phyloP scores from a whole-genome alignment of 1,140 invertebrate genomes.

The Globodera ellingtonae region DNA sequence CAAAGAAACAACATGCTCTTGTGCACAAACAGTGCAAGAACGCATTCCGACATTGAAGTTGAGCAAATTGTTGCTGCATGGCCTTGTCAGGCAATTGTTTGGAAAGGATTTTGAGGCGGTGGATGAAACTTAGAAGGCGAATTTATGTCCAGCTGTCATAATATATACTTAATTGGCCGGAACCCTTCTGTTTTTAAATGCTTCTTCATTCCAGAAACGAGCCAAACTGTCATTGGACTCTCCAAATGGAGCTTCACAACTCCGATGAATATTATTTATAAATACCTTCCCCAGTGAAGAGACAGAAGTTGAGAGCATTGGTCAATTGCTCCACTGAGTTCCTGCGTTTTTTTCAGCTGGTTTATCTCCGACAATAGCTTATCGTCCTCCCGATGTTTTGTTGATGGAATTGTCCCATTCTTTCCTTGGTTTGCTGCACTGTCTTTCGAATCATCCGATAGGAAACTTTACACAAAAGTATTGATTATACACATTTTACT shows the following conservation, averaged over 20 bases:
- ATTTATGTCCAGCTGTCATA: too few species aligned
- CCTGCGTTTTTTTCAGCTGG: neutral
- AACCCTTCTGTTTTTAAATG: too few species aligned
- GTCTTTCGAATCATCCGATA: neutral
- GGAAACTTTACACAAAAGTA: neutral
- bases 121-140: neutral
- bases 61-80: neutral
- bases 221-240: too few species aligned
- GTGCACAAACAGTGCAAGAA: conserved; percentile 16
- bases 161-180: too few species aligned
- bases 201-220: too few species aligned
- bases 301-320: conserved; percentile 1
- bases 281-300: neutral
- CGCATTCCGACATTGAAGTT: neutral
- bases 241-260: too few species aligned
- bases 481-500: too few species aligned
- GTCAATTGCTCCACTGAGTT: conserved; percentile 19
- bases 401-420: neutral
- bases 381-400: neutral
- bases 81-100: neutral
- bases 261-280: too few species aligned
- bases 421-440: neutral
- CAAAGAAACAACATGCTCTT: conserved; percentile 22
- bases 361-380: neutral
- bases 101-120: neutral